phyloP scores from a whole-genome alignment of 2,888 invertebrate genomes.

The Lasioglossum oenotherae region DNA sequence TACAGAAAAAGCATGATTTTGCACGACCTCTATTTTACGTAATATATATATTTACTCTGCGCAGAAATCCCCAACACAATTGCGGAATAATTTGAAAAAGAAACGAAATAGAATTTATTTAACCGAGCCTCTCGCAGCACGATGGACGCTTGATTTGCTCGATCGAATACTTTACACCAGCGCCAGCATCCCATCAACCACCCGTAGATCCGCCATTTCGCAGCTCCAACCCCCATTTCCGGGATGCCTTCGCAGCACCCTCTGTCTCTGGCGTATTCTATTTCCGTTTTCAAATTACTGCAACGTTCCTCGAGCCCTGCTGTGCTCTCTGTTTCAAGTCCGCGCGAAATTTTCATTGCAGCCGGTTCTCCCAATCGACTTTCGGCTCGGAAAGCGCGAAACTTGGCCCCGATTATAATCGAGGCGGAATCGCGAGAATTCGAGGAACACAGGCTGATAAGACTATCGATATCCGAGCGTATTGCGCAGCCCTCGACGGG shows the following conservation, averaged over 20 bases:
- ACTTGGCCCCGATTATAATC: constrained; percentile 22
- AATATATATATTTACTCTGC: too few relatives aligned
- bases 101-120: background rate
- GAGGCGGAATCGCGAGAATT: background rate
- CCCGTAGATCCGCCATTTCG: background rate
- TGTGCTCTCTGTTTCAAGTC: constrained; percentile 7
- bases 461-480: constrained; percentile 40
- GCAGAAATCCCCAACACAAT: too few relatives aligned
- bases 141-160: background rate
- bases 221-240: background rate
- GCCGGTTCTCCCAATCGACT: background rate
- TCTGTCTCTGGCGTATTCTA: constrained; percentile 4
- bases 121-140: rapidly evolving
- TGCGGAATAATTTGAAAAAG: too few relatives aligned
- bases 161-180: background rate
- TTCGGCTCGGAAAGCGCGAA: background rate
- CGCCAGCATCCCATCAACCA: background rate
- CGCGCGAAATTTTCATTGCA: constrained; percentile 30
- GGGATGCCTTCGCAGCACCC: background rate
- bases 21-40: too few relatives aligned
- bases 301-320: background rate
- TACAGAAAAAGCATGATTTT: too few relatives aligned
- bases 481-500: background rate
- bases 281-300: constrained; percentile 22
- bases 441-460: constrained; percentile 33